phyloP scores from a whole-genome alignment of 2,113 vertebrate species.

The Sorex araneus region DNA sequence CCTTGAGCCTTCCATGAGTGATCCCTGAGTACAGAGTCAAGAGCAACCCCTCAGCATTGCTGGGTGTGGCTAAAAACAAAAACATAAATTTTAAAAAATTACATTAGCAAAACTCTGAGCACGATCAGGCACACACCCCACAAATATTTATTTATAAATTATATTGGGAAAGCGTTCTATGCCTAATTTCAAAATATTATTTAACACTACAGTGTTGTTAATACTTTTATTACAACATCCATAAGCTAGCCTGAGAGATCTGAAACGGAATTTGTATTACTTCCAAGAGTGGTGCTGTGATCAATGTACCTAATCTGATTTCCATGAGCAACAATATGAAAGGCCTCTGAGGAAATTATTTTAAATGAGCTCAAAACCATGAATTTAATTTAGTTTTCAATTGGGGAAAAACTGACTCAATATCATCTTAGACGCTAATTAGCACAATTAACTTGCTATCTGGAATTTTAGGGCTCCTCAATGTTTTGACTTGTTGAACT shows the following conservation, averaged over 20 bases:
- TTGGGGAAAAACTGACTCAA: slow-evolving; percentile 48
- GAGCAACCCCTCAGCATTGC: no score
- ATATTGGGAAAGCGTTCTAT: slow-evolving; percentile 1
- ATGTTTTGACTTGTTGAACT: slow-evolving; percentile 7
- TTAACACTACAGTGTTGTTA: slow-evolving; percentile 38
- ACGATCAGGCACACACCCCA: no score
- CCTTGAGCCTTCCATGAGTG: no score
- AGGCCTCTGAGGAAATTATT: slow-evolving; percentile 65
- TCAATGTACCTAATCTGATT: slow-evolving; percentile 64
- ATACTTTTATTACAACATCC: slow-evolving; percentile 41
- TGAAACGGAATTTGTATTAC: slow-evolving; percentile 52
- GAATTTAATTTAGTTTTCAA: slow-evolving; percentile 71
- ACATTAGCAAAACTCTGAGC: no score
- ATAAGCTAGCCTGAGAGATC: slow-evolving; percentile 46
- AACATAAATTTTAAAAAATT: no score
- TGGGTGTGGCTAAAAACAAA: no score
- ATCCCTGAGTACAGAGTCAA: no score
- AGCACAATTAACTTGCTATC: slow-evolving; percentile 48
- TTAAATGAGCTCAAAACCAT: slow-evolving; percentile 69
- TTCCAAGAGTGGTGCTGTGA: slow-evolving; percentile 23
- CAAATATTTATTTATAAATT: no score
- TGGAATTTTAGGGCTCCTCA: slow-evolving; percentile 12
- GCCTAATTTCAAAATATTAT: slow-evolving; percentile 56
- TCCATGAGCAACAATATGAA: slow-evolving; percentile 69
- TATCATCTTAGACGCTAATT: slow-evolving; percentile 52